A percentile compares a stretch with the other conserved stretches of the same genome.
These are phyloP conservation scores for Laspeyria flexula DNA, from an alignment of 2,888 invertebrate species.

Conservation along the genomic window DNA sequence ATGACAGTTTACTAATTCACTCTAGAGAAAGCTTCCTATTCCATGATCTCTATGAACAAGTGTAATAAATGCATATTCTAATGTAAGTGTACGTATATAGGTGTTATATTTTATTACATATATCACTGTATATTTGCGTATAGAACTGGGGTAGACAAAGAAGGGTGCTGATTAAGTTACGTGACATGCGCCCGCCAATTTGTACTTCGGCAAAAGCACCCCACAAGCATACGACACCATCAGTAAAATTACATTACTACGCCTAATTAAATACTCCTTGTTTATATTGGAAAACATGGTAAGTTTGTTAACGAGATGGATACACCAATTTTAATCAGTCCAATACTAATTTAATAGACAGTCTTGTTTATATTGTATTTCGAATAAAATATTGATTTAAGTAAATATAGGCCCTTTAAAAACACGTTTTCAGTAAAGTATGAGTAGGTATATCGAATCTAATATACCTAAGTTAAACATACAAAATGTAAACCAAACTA, in stretches of 20 bases:
- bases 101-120: constrained; percentile 33
- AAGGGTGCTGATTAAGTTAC: constrained; percentile 80
- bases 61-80: neutral
- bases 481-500: constrained; percentile 23
- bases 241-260: constrained; percentile 71
- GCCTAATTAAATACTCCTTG: constrained; percentile 73
- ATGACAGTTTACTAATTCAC: no score
- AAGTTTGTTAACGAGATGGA: constrained; percentile 42
- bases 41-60: no score
- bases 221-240: constrained; percentile 54
- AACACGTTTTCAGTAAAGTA: no score
- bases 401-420: no score
- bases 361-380: neutral
- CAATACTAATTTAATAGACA: neutral
- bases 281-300: constrained; percentile 64
- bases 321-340: constrained; percentile 14
- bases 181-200: constrained; percentile 82
- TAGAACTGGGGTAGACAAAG: constrained; percentile 47
- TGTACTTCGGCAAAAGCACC: constrained; percentile 61
- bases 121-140: constrained; percentile 45
- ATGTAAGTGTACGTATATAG: neutral
- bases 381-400: no score
- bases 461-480: constrained; percentile 8
- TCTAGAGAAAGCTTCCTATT: no score
- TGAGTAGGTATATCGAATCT: no score